Evolutionary conservation across 2,113 vertebrate genomes (phyloP), one percentile per base, ranked within the genome.

Genomic region (Albula goreensis): DNA sequence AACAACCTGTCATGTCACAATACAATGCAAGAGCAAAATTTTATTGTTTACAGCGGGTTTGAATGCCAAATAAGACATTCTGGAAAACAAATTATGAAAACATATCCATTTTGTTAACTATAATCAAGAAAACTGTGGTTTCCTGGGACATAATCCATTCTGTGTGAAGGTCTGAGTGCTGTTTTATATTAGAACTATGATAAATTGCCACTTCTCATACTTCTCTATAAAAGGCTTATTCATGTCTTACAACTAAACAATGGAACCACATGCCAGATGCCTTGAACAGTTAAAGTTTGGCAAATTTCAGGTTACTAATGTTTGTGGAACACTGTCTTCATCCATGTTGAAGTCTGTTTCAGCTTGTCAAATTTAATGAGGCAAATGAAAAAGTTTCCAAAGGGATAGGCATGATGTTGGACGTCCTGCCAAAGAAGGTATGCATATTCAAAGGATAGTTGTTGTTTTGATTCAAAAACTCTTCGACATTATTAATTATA

Each of bases 171-270:
- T 50, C 79, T 52, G 84, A 86, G 57, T 57, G 22, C 78, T 60
- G 7, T 90, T 84, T 41, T 41, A 41, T 41, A 41, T 41, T 85
- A 12, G 87, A 81, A 85, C 82, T 25, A 80, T 63, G 78, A 84
- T 86, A 84, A 81, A 89, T 60, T 49, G 12, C 2, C 53, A n/a
- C 13, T 63, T 57, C 56, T 31, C 51, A 83, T 77, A 10, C 60
- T 53, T 84, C 15, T 81, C 13, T 13, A 74, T 48, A 86, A 92
- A 89, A 81, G 87, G 15, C 50, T 81, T 63, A 88, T 89, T 90
- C 83, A 90, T 90, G 78, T 87, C 85, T 83, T 53, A 70, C 85
- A 81, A n/a, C 48, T 50, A 31, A 63, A 63, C 50, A 81, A 78
- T 1, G 19, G 41, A 6, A 74, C 52, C 79, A 60, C 78, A 88